phyloP scores from a whole-genome alignment of 2,888 invertebrate genomes.

The Orthosia gothica region DNA sequence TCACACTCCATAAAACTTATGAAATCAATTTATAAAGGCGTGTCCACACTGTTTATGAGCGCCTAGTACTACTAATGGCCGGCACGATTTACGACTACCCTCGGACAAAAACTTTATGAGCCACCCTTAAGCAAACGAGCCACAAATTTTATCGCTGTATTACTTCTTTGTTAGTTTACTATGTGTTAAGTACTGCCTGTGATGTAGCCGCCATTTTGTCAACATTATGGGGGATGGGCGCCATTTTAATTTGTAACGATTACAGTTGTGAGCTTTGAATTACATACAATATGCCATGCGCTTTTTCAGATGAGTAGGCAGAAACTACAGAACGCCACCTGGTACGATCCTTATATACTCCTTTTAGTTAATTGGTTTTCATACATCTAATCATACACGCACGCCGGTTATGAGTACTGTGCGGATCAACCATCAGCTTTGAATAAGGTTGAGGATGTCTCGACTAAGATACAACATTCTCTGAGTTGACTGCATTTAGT shows the following conservation, averaged over 20 bases:
- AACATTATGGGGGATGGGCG: constrained; percentile 9
- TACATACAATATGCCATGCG: no score
- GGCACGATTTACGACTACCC: constrained; percentile 60
- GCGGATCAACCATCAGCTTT: no score
- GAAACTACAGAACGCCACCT: no score
- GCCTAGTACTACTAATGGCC: constrained; percentile 61
- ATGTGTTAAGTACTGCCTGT: constrained; percentile 55
- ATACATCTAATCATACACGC: no score
- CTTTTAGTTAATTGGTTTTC: no score
- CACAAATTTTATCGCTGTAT: constrained; percentile 67
- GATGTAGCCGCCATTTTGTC: constrained; percentile 42
- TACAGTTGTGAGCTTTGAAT: not conserved
- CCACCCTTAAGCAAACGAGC: constrained; percentile 66
- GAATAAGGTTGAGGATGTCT: no score
- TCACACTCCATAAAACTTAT: constrained; percentile 57
- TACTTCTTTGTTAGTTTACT: constrained; percentile 63
- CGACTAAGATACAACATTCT: no score
- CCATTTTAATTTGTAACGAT: constrained; percentile 21
- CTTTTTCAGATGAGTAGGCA: no score
- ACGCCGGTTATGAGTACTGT: no score
- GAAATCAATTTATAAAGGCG: constrained; percentile 66
- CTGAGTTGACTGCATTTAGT: no score
- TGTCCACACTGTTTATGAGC: constrained; percentile 65
- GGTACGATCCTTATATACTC: no score
- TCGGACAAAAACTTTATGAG: constrained; percentile 69